A percentile compares a stretch with the other conserved stretches of the same genome.
These are phyloP conservation scores for Drosophila truncata DNA, from an alignment of 1,140 invertebrate genomes.

Conservation along the genomic window DNA sequence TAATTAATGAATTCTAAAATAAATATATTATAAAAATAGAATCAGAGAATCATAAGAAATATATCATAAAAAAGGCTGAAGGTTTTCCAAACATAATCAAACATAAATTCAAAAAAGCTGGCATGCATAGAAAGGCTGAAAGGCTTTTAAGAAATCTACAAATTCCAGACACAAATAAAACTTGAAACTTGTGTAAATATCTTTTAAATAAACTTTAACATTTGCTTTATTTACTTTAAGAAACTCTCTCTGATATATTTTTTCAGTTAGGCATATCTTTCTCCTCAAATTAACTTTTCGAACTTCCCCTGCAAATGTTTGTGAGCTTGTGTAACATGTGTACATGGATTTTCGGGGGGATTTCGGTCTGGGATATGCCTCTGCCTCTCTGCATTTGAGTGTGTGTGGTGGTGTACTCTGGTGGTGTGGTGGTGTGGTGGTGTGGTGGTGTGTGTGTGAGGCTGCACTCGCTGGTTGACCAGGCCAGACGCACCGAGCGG, in stretches of 20 bases:
- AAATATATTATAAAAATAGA: background rate
- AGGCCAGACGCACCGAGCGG: constrained; percentile 40
- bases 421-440: background rate
- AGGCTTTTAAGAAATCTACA: background rate
- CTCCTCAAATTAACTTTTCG: constrained; percentile 4
- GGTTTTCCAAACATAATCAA: too few relatives aligned
- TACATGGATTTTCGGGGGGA: constrained; percentile 48
- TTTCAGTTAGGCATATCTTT: too few relatives aligned
- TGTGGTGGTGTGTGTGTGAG: constrained; percentile 1
- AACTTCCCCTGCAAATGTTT: constrained; percentile 16
- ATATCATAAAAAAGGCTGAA: too few relatives aligned
- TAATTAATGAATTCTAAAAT: background rate
- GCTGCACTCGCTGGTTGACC: constrained; percentile 55
- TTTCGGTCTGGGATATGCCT: constrained; percentile 40
- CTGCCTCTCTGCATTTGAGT: constrained; percentile 15
- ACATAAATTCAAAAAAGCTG: too few relatives aligned
- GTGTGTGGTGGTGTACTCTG: constrained; percentile 2
- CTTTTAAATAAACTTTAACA: too few relatives aligned
- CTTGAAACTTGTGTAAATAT: background rate
- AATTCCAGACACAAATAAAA: background rate
- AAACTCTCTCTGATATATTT: background rate
- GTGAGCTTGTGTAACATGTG: constrained; percentile 46
- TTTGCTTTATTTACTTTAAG: background rate
- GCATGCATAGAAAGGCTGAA: too few relatives aligned
- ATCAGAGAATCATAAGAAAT: too few relatives aligned